Base-by-base conservation (phyloP, 2,113 vertebrate genomes). In the Amia ocellicauda region DNA sequence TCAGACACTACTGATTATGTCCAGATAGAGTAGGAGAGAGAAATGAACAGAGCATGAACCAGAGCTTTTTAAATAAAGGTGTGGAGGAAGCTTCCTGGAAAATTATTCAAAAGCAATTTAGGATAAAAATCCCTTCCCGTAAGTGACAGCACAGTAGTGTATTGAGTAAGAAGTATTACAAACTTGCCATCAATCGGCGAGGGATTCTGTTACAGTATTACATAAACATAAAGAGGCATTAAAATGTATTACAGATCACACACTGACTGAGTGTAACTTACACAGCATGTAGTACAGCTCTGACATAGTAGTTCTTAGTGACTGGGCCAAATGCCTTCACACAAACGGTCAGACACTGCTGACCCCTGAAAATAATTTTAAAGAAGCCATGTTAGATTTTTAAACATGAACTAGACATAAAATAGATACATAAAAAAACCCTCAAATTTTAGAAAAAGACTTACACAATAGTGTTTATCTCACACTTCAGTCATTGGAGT, bases 281-380 rank as follows among this genome's bases (percentile, higher is more conserved):
- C 95, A 73, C 84, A 0, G 94, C 92, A 29, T 95, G 93, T 14
- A 99, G 74, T 55, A 93, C 0, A 0, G 95, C 93, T 49, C 95
- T 84, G 71, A 98, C 23, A 54, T 97, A 99, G 61, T 99, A 99
- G 67, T 94, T 99, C 76, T 91, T 91, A 0, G 93, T 94, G 57
- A 99, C 60, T 0, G 95, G 96, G 9, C 96, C 96, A 0, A 97
- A 91, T 9, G 84, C 53, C 79, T 96, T 98, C 69, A 99, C 89
- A 77, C 91, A 90, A 0, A 86, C 54, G 0, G 95, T 95, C 78
- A 98, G 69, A 70, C 91, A 93, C 71, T 89, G 85, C 76, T 99
- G 96, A 28, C 95, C 93, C 0, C 96, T 99, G 72, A 23, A 4
- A 24, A 57, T 2, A 52, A n/a, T n/a, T n/a, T n/a, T n/a, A 61